Evolutionary conservation across 2,888 invertebrate genomes (phyloP).

Genomic region (Drosophila nigritarsus): DNA sequence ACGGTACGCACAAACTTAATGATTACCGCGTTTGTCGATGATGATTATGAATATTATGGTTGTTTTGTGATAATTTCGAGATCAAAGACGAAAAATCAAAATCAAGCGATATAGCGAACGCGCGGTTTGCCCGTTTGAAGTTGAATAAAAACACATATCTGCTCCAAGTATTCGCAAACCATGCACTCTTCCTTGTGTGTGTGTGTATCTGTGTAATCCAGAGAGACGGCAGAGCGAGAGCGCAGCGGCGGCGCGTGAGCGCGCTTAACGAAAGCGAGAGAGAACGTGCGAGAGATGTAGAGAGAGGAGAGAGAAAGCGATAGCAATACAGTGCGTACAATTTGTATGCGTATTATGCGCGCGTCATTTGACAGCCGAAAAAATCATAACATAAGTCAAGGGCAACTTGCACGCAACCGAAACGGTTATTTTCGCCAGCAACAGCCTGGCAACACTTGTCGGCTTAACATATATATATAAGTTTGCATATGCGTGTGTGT

Average conservation of each 20-base stretch:
- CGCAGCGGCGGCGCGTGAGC: slow-evolving; percentile 17
- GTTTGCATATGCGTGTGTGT: background rate
- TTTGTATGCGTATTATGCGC: slow-evolving; percentile 41
- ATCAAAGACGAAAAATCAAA: slow-evolving; percentile 58
- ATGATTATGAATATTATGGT: slow-evolving; percentile 9
- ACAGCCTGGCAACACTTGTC: slow-evolving; percentile 37
- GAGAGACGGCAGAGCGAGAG: slow-evolving; percentile 46
- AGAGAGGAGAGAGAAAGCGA: slow-evolving; percentile 3
- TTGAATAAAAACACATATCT: slow-evolving; percentile 69
- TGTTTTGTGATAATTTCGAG: slow-evolving; percentile 49
- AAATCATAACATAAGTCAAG: slow-evolving; percentile 40
- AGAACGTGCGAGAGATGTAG: slow-evolving; percentile 3
- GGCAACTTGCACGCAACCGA: slow-evolving; percentile 10
- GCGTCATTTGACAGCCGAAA: slow-evolving; percentile 19
- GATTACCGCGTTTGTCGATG: slow-evolving; percentile 20
- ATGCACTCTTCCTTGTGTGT: slow-evolving; percentile 44
- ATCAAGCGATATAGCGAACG: slow-evolving; percentile 66
- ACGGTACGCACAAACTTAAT: slow-evolving; percentile 24
- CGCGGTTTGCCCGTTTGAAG: slow-evolving; percentile 79
- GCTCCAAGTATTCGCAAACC: slow-evolving; percentile 64
- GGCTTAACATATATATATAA: background rate
- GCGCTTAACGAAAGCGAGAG: slow-evolving; percentile 4
- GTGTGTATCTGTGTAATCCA: slow-evolving; percentile 58
- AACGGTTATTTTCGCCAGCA: slow-evolving; percentile 16
- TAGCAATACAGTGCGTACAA: slow-evolving; percentile 45